Percentiles rank a stretch among this genome's conserved stretches.
Evolutionary conservation across 1,140 invertebrate species (phyloP).

Genomic region (Chironomus tepperi): DNA sequence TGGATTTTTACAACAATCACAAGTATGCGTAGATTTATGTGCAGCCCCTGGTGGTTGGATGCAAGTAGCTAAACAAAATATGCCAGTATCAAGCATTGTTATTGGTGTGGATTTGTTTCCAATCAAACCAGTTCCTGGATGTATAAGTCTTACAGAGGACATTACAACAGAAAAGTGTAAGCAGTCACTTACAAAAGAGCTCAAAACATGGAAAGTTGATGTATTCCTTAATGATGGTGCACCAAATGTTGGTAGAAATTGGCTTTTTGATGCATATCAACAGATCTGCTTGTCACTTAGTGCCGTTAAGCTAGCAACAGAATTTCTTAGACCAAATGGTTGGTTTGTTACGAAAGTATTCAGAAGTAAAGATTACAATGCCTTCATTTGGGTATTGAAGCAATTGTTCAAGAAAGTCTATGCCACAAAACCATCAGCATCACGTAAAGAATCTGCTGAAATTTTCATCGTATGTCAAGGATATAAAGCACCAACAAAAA

Average conservation of each 20-base stretch:
- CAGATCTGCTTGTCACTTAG: constrained; percentile 85
- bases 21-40: constrained; percentile 95
- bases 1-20: constrained; percentile 91
- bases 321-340: constrained; percentile 86
- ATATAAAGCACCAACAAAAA: constrained; percentile 85
- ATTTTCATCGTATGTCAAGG: constrained; percentile 98
- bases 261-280: constrained; percentile 95
- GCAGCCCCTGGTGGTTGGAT: constrained; percentile 99
- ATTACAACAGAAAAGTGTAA: constrained; percentile 93
- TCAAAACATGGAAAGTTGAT: constrained; percentile 95
- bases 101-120: constrained; percentile 94
- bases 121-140: constrained; percentile 86
- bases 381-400: constrained; percentile 90
- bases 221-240: constrained; percentile 95
- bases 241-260: constrained; percentile 96
- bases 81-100: constrained; percentile 93
- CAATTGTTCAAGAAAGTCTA: constrained; percentile 95
- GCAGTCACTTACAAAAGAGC: constrained; percentile 66
- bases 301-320: constrained; percentile 86
- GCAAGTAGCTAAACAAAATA: constrained; percentile 97
- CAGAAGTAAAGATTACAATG: constrained; percentile 94
- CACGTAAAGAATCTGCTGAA: constrained; percentile 96
- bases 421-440: constrained; percentile 97
- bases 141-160: constrained; percentile 83
- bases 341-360: constrained; percentile 99